Base-by-base conservation (phyloP, 2,888 invertebrate genomes). In the Exocentrus adspersus region DNA sequence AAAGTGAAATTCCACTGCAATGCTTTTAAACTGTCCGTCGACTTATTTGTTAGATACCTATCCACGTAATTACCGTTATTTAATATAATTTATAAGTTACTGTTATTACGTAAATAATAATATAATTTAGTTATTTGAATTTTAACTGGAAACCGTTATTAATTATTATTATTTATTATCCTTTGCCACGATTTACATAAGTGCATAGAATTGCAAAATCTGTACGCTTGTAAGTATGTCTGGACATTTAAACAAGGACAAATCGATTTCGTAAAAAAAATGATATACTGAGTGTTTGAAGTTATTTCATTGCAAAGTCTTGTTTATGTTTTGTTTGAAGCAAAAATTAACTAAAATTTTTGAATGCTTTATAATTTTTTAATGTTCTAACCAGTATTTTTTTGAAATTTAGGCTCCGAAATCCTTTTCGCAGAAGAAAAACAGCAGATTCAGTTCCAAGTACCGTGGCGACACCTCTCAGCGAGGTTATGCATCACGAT, bases 381-480 rank as follows among this genome's bases (percentile, higher is more conserved):
- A n/a, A n/a, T n/a, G n/a, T n/a, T n/a, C n/a, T n/a, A n/a, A n/a
- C n/a, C n/a, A n/a, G n/a, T n/a, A n/a, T n/a, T n/a, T n/a, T n/a
- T n/a, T n/a, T n/a, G n/a, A 43, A 14, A 68, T 66, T 58, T 60
- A 76, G 75, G 70, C 71, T 51, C 68, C 72, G 9, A 72, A 72
- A 54, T 63, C 69, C 16, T 17, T 62, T 9, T 85, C 84, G 77
- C 75, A 81, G 72, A 86, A 85, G 77, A 80, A 83, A 76, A 83
- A 84, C 76, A 84, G 83, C 78, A 83, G 86, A 74, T 88, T 85
- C 81, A 87, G 88, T 81, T 85, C 88, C 65, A 85, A 87, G 79
- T 89, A 87, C 79, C 84, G 88, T 42, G 78, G 75, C 62, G 82
- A 82, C 58, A 70, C 77, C 50, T 70, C 79, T 45, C 67, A 73